These are phyloP conservation scores for Trichacis sp. DNA, from an alignment of 2,888 invertebrate genomes.

Conservation along the genomic window DNA sequence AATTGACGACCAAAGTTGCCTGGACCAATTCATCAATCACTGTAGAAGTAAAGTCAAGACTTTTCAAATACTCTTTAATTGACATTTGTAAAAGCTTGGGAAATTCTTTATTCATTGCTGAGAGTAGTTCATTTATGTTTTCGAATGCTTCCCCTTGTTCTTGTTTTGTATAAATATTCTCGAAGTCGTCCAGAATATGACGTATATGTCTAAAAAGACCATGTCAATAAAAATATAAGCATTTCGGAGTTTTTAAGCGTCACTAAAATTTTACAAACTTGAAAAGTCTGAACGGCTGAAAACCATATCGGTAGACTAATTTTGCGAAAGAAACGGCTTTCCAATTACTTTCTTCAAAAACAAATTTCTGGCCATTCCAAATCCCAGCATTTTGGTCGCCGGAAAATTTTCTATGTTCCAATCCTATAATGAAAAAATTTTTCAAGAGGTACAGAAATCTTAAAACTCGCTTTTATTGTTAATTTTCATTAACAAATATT, in stretches of 20 bases:
- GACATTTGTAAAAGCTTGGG: slow-evolving; percentile 67
- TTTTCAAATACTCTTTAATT: slow-evolving; percentile 63
- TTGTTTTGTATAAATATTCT: slow-evolving; percentile 73
- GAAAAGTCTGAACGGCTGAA: slow-evolving; percentile 69
- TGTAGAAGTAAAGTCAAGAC: slow-evolving; percentile 67
- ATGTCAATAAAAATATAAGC: too few relatives aligned
- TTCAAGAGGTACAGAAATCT: too few relatives aligned
- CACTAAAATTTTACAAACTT: slow-evolving; percentile 47
- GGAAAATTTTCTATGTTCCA: slow-evolving; percentile 52
- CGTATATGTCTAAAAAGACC: slow-evolving; percentile 47
- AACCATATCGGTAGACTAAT: slow-evolving; percentile 73
- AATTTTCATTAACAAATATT: not conserved
- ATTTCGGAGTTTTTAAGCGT: too few relatives aligned
- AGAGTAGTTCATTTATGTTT: slow-evolving; percentile 70
- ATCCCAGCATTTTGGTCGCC: slow-evolving; percentile 63
- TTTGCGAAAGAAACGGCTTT: slow-evolving; percentile 66
- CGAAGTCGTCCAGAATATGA: slow-evolving; percentile 55
- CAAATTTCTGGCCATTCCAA: slow-evolving; percentile 71
- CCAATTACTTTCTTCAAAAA: slow-evolving; percentile 71
- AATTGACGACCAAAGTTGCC: slow-evolving; percentile 72
- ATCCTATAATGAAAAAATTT: slow-evolving; percentile 51
- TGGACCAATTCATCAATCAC: slow-evolving; percentile 73
- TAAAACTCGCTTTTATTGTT: too few relatives aligned
- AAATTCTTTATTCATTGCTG: slow-evolving; percentile 71
- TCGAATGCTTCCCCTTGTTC: slow-evolving; percentile 70